Percentiles rank a stretch among this genome's conserved stretches.
Conservation (phyloP, 2,888 invertebrate species). For the Malthinus flaveolus region DNA sequence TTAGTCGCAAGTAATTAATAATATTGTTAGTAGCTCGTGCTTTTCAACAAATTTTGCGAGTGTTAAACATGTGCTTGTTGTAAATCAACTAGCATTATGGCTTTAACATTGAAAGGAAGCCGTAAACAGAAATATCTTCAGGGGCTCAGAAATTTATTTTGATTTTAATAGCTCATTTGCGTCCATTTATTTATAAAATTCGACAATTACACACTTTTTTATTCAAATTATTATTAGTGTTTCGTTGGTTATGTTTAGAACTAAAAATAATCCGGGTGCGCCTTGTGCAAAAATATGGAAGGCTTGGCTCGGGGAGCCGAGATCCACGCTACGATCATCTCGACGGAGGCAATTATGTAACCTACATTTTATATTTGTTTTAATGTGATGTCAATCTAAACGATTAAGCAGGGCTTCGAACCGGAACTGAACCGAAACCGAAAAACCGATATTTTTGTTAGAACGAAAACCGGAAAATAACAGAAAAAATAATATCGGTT, state of each 20-base stretch:
- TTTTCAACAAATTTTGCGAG: constrained; percentile 7
- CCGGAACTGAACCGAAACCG: no score
- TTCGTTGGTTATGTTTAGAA: neutral
- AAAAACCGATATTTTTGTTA: no score
- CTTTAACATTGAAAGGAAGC: constrained; percentile 12
- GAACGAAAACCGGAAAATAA: no score
- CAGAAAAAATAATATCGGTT: no score
- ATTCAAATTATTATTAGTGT: no score
- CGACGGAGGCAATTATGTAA: constrained; percentile 18
- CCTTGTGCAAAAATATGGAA: constrained; percentile 39
- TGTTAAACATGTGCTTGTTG: constrained; percentile 17
- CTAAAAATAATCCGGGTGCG: constrained; percentile 43
- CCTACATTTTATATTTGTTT: constrained; percentile 13
- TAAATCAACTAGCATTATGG: constrained; percentile 11
- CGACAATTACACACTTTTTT: neutral
- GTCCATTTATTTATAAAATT: neutral
- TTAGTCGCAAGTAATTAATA: neutral
- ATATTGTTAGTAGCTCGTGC: neutral
- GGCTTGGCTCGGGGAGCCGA: constrained; percentile 37
- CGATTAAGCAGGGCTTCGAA: no score
- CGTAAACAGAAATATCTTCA: constrained; percentile 23
- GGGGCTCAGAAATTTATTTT: constrained; percentile 3
- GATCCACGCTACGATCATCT: constrained; percentile 31
- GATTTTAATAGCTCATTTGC: neutral
- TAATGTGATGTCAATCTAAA: constrained; percentile 18